A percentile compares a stretch with the other conserved stretches of the same genome.
Conservation (phyloP, 1,140 invertebrate genomes). For the Heliothis virescens region DNA sequence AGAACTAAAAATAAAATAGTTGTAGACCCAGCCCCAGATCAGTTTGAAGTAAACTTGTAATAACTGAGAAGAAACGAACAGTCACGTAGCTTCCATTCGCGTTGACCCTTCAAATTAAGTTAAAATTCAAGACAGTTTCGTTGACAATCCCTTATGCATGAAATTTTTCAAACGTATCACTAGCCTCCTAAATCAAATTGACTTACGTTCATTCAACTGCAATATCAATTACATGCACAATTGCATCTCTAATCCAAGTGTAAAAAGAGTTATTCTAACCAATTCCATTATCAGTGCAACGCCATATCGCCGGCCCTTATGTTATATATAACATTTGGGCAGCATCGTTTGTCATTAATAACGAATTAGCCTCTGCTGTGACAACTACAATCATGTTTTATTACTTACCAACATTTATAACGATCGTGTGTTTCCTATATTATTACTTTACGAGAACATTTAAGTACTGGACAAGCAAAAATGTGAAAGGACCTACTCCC, state of each 20-base stretch:
- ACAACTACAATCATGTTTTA: conserved; percentile 19
- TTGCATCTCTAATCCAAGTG: neutral
- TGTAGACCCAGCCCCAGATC: no score
- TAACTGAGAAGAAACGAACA: no score
- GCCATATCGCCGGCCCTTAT: neutral
- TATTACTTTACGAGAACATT: conserved; percentile 32
- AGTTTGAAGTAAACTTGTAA: no score
- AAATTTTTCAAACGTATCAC: no score
- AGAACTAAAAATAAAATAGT: no score
- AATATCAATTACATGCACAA: neutral
- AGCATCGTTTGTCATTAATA: conserved; percentile 1
- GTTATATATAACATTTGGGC: conserved; percentile 14
- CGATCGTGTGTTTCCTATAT: neutral
- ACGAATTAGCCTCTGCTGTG: neutral
- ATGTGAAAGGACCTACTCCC: conserved; percentile 46
- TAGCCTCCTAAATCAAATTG: neutral
- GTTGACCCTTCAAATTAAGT: no score
- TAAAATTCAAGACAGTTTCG: no score
- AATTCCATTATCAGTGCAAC: conserved; percentile 15
- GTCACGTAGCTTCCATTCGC: no score
- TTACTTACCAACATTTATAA: conserved; percentile 6
- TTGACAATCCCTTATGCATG: no score
- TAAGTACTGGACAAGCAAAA: conserved; percentile 44
- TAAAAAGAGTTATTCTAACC: neutral
- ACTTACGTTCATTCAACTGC: neutral